Evolutionary conservation across 2,797 vertebrate genomes (phyloP).

Genomic region (Emys orbicularis): DNA sequence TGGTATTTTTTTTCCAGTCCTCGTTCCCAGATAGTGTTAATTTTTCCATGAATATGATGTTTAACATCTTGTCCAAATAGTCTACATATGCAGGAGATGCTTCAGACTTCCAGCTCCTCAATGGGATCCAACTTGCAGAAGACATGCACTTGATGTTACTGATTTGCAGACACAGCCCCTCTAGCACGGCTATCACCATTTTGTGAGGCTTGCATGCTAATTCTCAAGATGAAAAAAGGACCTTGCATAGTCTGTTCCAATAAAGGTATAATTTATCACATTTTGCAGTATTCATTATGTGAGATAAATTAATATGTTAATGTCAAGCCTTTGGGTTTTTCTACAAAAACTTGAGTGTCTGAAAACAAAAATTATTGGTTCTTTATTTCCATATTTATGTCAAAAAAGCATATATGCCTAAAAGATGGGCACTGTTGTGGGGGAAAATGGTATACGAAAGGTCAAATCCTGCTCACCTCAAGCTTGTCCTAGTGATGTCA

Average conservation of each 20-base stretch:
- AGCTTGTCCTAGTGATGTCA: background rate
- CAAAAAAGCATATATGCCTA: background rate
- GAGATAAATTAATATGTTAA: constrained; percentile 36
- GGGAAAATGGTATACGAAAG: background rate
- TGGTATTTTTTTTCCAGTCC: background rate
- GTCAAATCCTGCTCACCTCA: background rate
- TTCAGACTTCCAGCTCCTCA: background rate
- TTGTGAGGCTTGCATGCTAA: background rate
- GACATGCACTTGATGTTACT: background rate
- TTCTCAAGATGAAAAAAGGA: constrained; percentile 22
- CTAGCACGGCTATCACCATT: constrained; percentile 1
- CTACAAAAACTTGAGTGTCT: background rate
- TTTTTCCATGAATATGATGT: background rate
- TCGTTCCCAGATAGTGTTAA: background rate
- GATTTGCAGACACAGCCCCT: background rate
- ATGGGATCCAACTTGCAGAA: background rate
- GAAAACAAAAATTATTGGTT: background rate
- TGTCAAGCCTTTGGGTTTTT: background rate
- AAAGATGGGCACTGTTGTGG: background rate
- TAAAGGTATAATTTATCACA: constrained; percentile 31
- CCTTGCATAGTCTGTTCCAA: constrained; percentile 4
- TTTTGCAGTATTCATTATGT: constrained; percentile 3
- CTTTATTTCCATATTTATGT: background rate
- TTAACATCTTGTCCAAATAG: background rate
- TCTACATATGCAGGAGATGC: background rate